These are phyloP conservation scores for Antrozous pallidus DNA, from an alignment of 2,797 vertebrate genomes.

Conservation along the genomic window DNA sequence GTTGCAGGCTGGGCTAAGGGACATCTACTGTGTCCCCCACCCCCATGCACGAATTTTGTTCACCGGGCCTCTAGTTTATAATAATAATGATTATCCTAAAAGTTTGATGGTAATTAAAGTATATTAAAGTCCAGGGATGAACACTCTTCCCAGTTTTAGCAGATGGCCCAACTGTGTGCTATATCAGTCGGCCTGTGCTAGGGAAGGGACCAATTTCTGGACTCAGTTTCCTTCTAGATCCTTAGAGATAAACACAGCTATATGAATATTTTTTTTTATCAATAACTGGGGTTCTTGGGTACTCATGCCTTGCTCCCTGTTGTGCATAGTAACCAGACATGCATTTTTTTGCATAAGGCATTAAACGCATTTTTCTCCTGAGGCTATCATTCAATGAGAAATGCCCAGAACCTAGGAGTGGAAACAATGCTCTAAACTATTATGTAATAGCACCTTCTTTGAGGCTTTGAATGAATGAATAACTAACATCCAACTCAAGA, in stretches of 20 bases:
- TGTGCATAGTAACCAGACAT: neutral
- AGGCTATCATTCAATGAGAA: neutral
- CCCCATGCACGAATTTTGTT: too few relatives aligned
- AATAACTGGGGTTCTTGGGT: neutral
- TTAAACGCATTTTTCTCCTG: neutral
- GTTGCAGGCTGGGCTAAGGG: too few relatives aligned
- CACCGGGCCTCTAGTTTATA: too few relatives aligned
- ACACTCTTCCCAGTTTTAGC: neutral
- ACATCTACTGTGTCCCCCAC: too few relatives aligned
- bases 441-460: neutral
- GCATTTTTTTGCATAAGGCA: neutral
- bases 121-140: neutral
- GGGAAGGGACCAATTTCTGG: neutral
- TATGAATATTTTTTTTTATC: neutral
- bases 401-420: neutral
- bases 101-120: neutral
- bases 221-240: neutral
- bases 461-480: conserved; percentile 1
- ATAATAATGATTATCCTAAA: neutral
- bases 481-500: neutral
- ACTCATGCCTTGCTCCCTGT: neutral
- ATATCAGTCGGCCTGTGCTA: neutral
- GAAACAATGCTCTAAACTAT: neutral
- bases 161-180: rapidly evolving
- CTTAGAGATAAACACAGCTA: neutral